A percentile compares a stretch with the other conserved stretches of the same genome.
Conservation (phyloP, 2,888 invertebrate species). For the Arctia plantaginis region DNA sequence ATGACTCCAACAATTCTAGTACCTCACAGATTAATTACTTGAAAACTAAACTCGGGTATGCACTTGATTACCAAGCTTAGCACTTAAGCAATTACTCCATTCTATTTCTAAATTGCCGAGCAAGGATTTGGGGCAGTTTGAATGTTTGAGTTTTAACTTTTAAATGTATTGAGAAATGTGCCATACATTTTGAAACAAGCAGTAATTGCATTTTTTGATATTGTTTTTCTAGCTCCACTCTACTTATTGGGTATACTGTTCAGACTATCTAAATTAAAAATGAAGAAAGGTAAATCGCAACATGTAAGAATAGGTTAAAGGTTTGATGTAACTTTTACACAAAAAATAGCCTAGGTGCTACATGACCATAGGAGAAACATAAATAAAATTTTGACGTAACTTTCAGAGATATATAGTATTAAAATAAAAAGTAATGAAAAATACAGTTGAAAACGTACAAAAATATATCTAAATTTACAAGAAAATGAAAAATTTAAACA, state of each 20-base stretch:
- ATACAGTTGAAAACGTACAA: background rate
- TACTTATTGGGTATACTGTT: background rate
- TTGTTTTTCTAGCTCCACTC: background rate
- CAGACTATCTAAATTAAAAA: background rate
- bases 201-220: background rate
- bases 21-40: slow-evolving; percentile 63
- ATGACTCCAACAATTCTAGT: slow-evolving; percentile 56
- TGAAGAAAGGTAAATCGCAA: background rate
- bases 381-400: background rate
- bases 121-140: slow-evolving; percentile 41
- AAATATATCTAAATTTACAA: background rate
- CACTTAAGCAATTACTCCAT: slow-evolving; percentile 65
- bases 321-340: background rate
- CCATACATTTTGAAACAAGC: background rate
- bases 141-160: slow-evolving; percentile 41
- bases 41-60: slow-evolving; percentile 61
- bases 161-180: background rate
- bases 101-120: slow-evolving; percentile 42
- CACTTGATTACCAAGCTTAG: slow-evolving; percentile 63
- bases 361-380: background rate
- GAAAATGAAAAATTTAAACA: background rate
- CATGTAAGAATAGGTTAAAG: background rate
- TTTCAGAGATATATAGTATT: background rate
- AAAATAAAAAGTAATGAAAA: no score
- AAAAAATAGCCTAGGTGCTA: background rate